phyloP scores from a whole-genome alignment of 2,113 vertebrate genomes.

The Ptilorrhoa leucosticta region DNA sequence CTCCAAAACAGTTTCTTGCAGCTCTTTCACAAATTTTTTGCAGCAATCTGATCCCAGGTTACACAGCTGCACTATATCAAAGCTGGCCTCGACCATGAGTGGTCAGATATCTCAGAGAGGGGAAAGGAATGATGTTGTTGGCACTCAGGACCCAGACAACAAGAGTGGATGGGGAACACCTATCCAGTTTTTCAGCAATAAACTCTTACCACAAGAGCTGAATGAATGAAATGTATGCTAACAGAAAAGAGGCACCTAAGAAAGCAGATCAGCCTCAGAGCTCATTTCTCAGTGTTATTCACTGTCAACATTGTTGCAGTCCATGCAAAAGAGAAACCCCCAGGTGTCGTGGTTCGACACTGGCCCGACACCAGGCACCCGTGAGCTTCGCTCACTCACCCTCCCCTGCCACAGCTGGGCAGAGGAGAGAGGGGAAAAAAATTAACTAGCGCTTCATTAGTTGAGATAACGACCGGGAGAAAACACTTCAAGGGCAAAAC shows the following conservation, averaged over 20 bases:
- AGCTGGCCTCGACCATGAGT: neutral
- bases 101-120: neutral
- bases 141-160: neutral
- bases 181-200: neutral
- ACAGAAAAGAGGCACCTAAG: neutral
- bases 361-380: no score
- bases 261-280: neutral
- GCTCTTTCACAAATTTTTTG: neutral
- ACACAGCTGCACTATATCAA: no score
- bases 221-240: neutral
- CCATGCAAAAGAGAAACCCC: neutral
- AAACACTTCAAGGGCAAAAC: no score
- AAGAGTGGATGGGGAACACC: neutral
- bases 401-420: no score
- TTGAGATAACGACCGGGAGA: no score
- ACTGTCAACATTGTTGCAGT: neutral
- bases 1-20: neutral
- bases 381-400: no score
- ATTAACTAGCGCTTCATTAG: no score
- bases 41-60: neutral
- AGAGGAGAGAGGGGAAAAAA: no score
- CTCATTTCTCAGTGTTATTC: neutral
- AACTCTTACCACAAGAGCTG: neutral
- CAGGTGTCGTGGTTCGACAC: no score
- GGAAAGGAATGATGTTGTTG: neutral